Percentiles rank a stretch among this genome's conserved stretches.
Evolutionary conservation across 2,797 vertebrate genomes (phyloP).

Genomic region (Darevskia mixta): DNA sequence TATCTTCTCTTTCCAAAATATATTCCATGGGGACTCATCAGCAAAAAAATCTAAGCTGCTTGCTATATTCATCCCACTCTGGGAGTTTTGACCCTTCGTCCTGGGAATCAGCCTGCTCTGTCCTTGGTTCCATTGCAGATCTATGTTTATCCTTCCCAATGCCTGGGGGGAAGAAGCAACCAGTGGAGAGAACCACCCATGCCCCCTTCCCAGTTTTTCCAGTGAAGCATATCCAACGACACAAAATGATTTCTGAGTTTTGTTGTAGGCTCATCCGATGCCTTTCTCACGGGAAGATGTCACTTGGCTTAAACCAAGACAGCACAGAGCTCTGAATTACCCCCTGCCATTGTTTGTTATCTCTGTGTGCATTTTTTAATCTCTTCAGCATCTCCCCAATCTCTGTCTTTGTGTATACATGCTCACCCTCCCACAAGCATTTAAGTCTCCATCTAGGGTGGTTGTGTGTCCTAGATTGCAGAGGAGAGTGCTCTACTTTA

Average conservation of each 20-base stretch:
- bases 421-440: neutral
- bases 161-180: constrained; percentile 30
- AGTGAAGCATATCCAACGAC: constrained; percentile 23
- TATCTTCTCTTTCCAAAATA: constrained; percentile 21
- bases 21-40: neutral
- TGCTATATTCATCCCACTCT: neutral
- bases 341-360: constrained; percentile 31
- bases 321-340: constrained; percentile 2
- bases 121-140: neutral
- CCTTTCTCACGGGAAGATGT: constrained; percentile 72
- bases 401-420: neutral
- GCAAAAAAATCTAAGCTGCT: neutral
- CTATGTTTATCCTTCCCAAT: constrained; percentile 38
- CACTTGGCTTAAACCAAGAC: constrained; percentile 25
- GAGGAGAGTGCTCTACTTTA: no score
- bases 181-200: neutral
- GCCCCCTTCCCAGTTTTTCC: constrained; percentile 21
- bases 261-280: constrained; percentile 21
- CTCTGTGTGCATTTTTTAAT: constrained; percentile 42
- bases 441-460: neutral
- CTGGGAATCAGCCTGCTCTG: constrained; percentile 16
- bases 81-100: accelerated
- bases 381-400: neutral
- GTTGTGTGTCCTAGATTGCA: no score
- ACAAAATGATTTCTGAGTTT: constrained; percentile 36